These are phyloP conservation scores for Hypena proboscidalis DNA, from an alignment of 2,888 invertebrate species.

Conservation along the genomic window DNA sequence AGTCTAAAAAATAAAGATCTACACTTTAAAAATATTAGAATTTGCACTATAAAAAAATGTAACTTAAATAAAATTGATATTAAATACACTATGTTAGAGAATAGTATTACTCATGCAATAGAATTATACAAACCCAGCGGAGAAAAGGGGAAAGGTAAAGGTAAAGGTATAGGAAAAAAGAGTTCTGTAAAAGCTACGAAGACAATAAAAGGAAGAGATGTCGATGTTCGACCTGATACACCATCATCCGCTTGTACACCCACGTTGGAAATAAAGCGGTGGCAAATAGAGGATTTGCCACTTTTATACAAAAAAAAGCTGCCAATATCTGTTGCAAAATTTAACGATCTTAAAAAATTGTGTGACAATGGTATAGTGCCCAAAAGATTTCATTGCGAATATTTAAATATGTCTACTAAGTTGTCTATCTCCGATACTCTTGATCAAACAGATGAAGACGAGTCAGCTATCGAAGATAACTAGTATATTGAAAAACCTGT, in stretches of 20 bases:
- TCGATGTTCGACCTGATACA: neutral
- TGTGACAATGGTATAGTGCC: too few relatives aligned
- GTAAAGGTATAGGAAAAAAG: too few relatives aligned
- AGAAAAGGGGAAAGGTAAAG: too few relatives aligned
- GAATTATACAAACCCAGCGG: conserved; percentile 7
- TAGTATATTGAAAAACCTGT: too few relatives aligned
- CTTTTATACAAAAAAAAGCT: neutral
- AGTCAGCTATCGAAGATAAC: too few relatives aligned
- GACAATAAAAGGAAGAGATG: conserved; percentile 4
- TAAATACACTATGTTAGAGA: conserved; percentile 14
- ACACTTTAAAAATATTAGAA: conserved; percentile 10
- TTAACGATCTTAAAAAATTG: too few relatives aligned
- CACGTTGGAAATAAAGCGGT: neutral
- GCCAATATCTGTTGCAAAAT: too few relatives aligned
- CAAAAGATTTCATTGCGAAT: too few relatives aligned
- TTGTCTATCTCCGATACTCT: too few relatives aligned
- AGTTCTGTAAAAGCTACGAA: conserved; percentile 1
- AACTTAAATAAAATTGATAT: conserved; percentile 9
- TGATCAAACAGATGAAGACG: too few relatives aligned
- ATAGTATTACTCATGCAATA: conserved; percentile 4
- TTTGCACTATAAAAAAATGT: conserved; percentile 11
- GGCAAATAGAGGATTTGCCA: conserved; percentile 1
- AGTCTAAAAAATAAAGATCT: too few relatives aligned
- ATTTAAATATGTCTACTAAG: too few relatives aligned
- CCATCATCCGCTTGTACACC: neutral